A percentile compares a stretch with the other conserved stretches of the same genome.
Conservation (phyloP, 2,113 vertebrate genomes). For the Cebus imitator region DNA sequence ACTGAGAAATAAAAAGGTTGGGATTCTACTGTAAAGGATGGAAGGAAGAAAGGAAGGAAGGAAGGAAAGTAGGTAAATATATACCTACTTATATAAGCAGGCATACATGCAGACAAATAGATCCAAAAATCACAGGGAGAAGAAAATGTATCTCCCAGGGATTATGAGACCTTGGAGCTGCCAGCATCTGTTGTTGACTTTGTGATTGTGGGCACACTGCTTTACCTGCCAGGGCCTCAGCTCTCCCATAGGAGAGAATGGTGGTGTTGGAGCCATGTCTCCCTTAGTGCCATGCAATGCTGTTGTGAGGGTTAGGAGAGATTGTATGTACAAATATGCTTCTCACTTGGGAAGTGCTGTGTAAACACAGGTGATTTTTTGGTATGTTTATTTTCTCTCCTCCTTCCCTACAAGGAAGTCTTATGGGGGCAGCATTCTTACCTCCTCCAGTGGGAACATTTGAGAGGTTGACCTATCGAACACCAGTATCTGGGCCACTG, state of each 20-base stretch:
- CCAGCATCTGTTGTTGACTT: background rate
- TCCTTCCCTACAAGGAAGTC: background rate
- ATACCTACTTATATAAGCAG: background rate
- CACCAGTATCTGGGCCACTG: background rate
- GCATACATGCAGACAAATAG: background rate
- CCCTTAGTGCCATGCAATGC: rapidly evolving
- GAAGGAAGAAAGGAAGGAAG: background rate
- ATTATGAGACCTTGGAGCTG: background rate
- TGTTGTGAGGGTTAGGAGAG: background rate
- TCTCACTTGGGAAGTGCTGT: background rate
- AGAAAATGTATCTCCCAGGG: background rate
- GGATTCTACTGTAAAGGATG: background rate
- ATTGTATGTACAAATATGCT: background rate
- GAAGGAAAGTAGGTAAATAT: background rate
- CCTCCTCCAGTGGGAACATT: background rate
- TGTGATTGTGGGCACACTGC: background rate
- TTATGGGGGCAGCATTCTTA: background rate
- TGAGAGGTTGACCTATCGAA: background rate
- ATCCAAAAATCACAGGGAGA: background rate
- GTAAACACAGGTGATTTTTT: background rate
- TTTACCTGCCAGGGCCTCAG: background rate
- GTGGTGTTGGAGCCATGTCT: background rate
- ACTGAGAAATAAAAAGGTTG: background rate
- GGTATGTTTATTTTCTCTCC: background rate
- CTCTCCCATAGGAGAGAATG: background rate